Base-by-base conservation (phyloP, 2,797 vertebrate species). In the Phoebastria nigripes region DNA sequence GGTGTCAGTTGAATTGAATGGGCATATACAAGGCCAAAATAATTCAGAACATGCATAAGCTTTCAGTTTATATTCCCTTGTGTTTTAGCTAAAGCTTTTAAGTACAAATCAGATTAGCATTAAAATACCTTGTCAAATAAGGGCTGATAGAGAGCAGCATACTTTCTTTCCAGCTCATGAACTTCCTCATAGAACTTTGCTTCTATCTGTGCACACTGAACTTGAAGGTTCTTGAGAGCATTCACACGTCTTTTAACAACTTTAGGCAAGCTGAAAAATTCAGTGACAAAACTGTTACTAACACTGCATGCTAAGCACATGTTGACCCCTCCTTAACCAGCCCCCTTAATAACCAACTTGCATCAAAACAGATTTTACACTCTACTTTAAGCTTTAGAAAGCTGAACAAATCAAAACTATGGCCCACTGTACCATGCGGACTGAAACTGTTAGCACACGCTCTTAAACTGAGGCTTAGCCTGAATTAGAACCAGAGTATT, bases 121-220 rank as follows among this genome's bases (percentile, higher is more conserved):
- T 44, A 85, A 82, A 96, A 93, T 98, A 99, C 99, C 99, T 99
- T 99, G 98, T 99, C 99, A 91, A 99, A 99, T 69, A 99, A 98
- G 17, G 99, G 99, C 95, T 99, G 99, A 97, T 99, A 99, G 61
- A 99, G 98, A 55, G 99, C 99, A 24, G 99, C 99, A 35, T 99
- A 99, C 96, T 99, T 99, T 97, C 99, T 98, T 98, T 99, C 99
- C 97, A 99, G 98, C 93, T 99, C 99, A 70, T 99, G 99, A 87
- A 99, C 99, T 97, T 99, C 99, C 96, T 99, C 99, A 52, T 99
- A 99, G 97, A 99, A 99, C 96, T 99, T 99, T 21, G 99, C 99
- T 97, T 99, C 99, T 90, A 99, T 99, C 97, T 99, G 99, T 79
- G 99, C 99, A 88, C 99, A 99, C 95, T 99, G 99, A 85, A 99